These are phyloP conservation scores for Limnodromus scolopaceus DNA, from an alignment of 2,797 vertebrate genomes.

Conservation along the genomic window DNA sequence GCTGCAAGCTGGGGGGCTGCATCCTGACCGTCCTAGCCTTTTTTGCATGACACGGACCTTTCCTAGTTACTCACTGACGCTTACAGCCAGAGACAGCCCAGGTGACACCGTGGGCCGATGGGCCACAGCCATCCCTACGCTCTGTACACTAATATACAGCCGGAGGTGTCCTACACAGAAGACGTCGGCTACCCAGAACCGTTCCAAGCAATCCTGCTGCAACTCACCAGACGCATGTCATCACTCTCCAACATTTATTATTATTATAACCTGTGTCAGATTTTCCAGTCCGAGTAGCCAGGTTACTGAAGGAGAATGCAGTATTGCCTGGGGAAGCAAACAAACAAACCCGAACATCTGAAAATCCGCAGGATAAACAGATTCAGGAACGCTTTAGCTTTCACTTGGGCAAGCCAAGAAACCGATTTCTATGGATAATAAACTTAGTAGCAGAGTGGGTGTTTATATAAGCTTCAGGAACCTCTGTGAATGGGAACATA, in stretches of 20 bases:
- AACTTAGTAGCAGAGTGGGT: background rate
- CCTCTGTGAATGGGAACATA: background rate
- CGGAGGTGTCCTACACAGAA: background rate
- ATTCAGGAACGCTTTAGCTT: background rate
- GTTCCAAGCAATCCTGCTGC: background rate
- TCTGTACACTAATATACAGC: background rate
- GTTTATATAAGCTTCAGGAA: background rate
- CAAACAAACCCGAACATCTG: background rate
- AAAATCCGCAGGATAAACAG: background rate
- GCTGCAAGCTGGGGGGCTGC: background rate
- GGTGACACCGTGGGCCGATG: background rate
- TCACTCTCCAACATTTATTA: background rate
- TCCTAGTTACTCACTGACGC: background rate
- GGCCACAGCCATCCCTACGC: rapidly evolving
- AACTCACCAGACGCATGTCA: background rate
- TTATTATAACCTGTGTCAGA: background rate
- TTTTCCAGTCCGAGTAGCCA: background rate
- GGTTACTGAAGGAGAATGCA: background rate
- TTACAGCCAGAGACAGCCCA: background rate
- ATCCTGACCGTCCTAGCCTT: rapidly evolving
- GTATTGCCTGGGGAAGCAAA: background rate
- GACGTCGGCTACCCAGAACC: background rate
- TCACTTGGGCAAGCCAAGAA: background rate
- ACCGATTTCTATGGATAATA: background rate
- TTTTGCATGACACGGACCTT: background rate